These are phyloP conservation scores for Calephelis virginiensis DNA, from an alignment of 1,140 invertebrate genomes.

Conservation along the genomic window DNA sequence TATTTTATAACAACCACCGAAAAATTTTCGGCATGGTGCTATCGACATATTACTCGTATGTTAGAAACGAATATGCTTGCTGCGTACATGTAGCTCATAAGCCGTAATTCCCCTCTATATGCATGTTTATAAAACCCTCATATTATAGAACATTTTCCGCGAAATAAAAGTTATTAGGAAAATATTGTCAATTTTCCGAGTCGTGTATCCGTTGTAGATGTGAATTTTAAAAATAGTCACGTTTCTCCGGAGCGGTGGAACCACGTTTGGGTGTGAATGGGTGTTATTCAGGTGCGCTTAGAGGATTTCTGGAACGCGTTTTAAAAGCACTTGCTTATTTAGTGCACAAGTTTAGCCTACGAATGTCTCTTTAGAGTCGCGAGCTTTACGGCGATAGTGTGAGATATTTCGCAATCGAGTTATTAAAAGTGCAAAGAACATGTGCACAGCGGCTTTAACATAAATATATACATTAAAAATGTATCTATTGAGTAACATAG, in stretches of 20 bases:
- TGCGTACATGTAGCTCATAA: no score
- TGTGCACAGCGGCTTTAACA: no score
- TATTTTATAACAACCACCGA: no score
- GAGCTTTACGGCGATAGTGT: not conserved
- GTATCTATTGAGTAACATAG: no score
- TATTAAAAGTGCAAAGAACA: not conserved
- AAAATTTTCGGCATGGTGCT: no score
- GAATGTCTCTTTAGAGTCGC: slow-evolving; percentile 1
- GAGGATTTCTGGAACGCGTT: slow-evolving; percentile 19
- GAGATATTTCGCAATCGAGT: not conserved
- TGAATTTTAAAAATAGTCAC: slow-evolving; percentile 27
- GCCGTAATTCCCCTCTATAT: no score
- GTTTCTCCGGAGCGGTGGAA: slow-evolving; percentile 24
- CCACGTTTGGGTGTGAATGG: slow-evolving; percentile 22
- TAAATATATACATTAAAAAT: no score
- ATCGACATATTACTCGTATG: no score
- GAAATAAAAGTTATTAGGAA: slow-evolving; percentile 26
- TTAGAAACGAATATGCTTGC: no score
- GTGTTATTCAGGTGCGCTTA: slow-evolving; percentile 21
- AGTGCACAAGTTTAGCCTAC: slow-evolving; percentile 15
- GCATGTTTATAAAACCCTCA: slow-evolving; percentile 14
- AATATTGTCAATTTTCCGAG: slow-evolving; percentile 19
- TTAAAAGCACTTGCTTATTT: slow-evolving; percentile 16
- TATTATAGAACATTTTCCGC: slow-evolving; percentile 24
- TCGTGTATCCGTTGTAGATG: not conserved